A percentile compares a stretch with the other conserved stretches of the same genome.
phyloP scores from a whole-genome alignment of 2,797 vertebrate genomes.

The Melanotaenia maccullochi region DNA sequence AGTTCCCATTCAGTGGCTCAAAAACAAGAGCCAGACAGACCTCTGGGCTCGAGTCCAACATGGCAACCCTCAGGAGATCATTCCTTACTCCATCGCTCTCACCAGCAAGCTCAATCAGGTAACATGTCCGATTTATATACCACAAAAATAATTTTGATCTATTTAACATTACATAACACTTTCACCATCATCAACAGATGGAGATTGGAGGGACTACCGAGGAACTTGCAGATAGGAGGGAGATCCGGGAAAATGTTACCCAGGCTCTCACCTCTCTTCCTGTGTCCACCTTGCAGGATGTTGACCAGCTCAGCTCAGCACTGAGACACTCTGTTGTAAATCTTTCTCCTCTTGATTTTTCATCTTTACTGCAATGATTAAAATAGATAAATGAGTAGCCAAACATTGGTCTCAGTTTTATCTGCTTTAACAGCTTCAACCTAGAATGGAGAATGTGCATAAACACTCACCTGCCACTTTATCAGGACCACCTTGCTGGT shows the following conservation, averaged over 20 bases:
- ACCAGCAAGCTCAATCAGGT: slow-evolving; percentile 84
- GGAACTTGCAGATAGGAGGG: slow-evolving; percentile 64
- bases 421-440: too few species aligned
- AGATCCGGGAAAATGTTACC: slow-evolving; percentile 78
- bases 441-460: not conserved
- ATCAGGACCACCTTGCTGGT: too few species aligned
- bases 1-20: slow-evolving; percentile 73
- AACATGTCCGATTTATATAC: not conserved
- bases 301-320: slow-evolving; percentile 81
- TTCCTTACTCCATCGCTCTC: slow-evolving; percentile 80
- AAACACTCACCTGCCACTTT: not conserved
- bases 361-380: not conserved
- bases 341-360: not conserved
- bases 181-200: slow-evolving; percentile 59
- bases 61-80: slow-evolving; percentile 82
- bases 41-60: slow-evolving; percentile 76
- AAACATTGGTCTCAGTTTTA: not conserved
- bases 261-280: slow-evolving; percentile 76
- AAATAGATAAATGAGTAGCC: not conserved
- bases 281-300: slow-evolving; percentile 78
- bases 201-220: slow-evolving; percentile 27
- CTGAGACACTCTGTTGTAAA: slow-evolving; percentile 79
- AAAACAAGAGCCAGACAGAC: slow-evolving; percentile 74
- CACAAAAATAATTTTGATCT: not conserved
- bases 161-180: slow-evolving; percentile 2